Evolutionary conservation across 2,888 invertebrate species (phyloP).

Genomic region (Caenorhabditis angaria): DNA sequence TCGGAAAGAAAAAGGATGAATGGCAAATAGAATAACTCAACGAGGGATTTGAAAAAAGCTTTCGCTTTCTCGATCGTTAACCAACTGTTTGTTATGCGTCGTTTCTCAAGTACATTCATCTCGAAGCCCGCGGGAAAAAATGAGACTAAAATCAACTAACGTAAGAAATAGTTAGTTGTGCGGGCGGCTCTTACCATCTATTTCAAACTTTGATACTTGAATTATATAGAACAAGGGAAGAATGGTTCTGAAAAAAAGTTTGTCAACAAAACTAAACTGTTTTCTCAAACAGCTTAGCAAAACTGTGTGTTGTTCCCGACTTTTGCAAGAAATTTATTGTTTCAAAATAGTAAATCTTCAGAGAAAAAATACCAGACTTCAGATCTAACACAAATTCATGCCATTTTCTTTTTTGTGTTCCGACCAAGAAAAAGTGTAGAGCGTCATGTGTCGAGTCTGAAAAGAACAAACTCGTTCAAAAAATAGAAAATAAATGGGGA

Average conservation of each 20-base stretch:
- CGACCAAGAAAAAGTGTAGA: too few relatives aligned
- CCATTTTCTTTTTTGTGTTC: too few relatives aligned
- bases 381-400: too few relatives aligned
- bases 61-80: neutral
- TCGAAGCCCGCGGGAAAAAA: neutral
- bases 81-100: conserved; percentile 4
- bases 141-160: conserved; percentile 4
- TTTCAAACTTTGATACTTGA: neutral
- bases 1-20: conserved; percentile 34
- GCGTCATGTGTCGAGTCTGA: too few relatives aligned
- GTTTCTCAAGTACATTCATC: conserved; percentile 4
- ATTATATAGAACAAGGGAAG: neutral
- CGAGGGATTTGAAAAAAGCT: conserved; percentile 5
- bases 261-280: too few relatives aligned
- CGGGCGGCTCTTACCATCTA: neutral
- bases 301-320: too few relatives aligned
- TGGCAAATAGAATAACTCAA: conserved; percentile 17
- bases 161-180: neutral
- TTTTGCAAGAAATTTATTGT: too few relatives aligned
- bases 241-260: neutral
- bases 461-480: too few relatives aligned
- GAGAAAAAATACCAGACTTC: too few relatives aligned
- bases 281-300: too few relatives aligned
- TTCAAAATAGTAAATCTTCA: too few relatives aligned
- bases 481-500: too few relatives aligned